Conservation (phyloP, 2,113 vertebrate species). For the Casuarius casuarius region DNA sequence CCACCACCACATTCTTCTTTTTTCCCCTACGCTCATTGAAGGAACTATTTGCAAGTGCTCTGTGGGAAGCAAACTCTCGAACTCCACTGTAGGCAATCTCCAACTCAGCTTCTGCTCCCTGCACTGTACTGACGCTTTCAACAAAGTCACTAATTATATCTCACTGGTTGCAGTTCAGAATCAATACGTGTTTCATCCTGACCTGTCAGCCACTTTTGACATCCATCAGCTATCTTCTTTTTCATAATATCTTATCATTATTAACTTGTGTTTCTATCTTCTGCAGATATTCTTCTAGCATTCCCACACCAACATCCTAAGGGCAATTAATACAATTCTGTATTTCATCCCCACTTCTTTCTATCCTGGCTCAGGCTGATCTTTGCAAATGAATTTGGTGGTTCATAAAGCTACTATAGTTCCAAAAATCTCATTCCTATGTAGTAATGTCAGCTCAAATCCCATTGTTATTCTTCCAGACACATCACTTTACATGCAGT, state of each 20-base stretch:
- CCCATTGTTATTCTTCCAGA: too few species aligned
- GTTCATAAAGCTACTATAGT: neutral
- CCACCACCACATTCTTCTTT: neutral
- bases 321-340: neutral
- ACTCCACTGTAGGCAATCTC: neutral
- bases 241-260: neutral
- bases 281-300: neutral
- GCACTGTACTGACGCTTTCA: neutral
- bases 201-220: slow-evolving; percentile 5
- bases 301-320: neutral
- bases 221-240: neutral
- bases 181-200: neutral
- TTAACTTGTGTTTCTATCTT: neutral
- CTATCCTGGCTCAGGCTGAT: neutral
- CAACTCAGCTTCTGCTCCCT: neutral
- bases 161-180: neutral
- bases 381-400: neutral
- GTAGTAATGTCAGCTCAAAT: neutral
- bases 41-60: neutral
- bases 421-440: neutral
- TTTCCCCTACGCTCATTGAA: neutral
- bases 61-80: neutral
- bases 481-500: neutral
- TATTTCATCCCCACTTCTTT: neutral
- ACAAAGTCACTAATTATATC: neutral